Base-by-base conservation (phyloP, 2,888 invertebrate genomes). In the Anarsia innoxiella region DNA sequence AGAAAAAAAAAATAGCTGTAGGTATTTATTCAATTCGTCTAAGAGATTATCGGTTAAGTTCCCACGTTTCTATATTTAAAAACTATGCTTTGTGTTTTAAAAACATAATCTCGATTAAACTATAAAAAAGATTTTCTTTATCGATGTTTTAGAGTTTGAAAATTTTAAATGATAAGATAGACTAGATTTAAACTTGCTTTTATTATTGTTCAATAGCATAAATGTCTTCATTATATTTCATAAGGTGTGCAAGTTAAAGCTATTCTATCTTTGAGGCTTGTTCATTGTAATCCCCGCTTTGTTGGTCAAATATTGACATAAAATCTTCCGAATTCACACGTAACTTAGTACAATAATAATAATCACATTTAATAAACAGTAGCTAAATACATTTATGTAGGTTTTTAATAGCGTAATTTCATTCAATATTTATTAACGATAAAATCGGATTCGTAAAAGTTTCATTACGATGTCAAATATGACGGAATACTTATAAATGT, bases 191-290 rank as follows among this genome's bases (percentile, higher is more conserved):
- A 44, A 45, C 44, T 46, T 49, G 36, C 51, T 44, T 45, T 26
- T 28, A 12, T 12, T 34, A 3, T 30, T 14, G 3, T 30, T 6
- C 3, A 27, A 14, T 30, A 30, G n/a, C 30, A 11, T 15, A 14
- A 6, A 3, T 15, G 6, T 15, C 30, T 15, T 30, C 13, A 28
- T 2, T 9, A 12, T 28, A 28, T 35, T 25, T 34, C 32, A 41
- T 48, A 26, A 27, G 8, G 16, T 12, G n/a, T 39, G 61, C 70
- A 68, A 74, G 67, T 55, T 58, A 67, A 73, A 67, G 54, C 67
- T 62, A 49, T 57, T 64, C 66, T 72, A 55, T 66, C 66, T 9
- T 60, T 50, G 52, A 59, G 47, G 57, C 58, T 66, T 62, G 52
- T 49, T 49, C 56, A 47, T 40, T 59, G 45, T 59, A 9, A 56